Conservation (phyloP, 2,888 invertebrate genomes). For the Ophion obscuratus region DNA sequence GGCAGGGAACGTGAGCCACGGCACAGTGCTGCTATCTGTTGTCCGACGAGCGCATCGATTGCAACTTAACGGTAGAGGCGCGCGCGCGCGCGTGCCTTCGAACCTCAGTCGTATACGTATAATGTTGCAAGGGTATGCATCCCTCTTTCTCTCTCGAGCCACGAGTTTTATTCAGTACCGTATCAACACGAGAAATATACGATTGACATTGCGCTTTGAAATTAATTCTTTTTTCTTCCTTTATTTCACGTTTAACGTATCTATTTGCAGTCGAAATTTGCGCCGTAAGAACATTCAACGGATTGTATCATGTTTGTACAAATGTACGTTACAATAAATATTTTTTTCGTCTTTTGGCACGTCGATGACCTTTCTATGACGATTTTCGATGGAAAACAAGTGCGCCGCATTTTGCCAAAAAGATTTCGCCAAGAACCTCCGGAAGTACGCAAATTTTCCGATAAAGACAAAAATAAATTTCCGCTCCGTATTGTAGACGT, state of each 20-base stretch:
- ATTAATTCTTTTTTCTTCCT: not conserved
- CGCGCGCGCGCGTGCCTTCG: conserved; percentile 39
- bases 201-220: not conserved
- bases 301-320: not conserved
- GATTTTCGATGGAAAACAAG: no score
- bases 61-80: conserved; percentile 54
- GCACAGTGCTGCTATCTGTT: conserved; percentile 76
- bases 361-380: not conserved
- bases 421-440: no score
- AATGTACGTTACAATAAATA: not conserved
- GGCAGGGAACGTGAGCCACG: conserved; percentile 73
- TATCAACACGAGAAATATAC: conserved; percentile 32
- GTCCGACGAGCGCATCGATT: conserved; percentile 62
- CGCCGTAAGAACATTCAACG: not conserved
- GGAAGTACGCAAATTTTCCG: no score
- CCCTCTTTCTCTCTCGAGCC: conserved; percentile 14
- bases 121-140: not conserved
- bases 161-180: conserved; percentile 62
- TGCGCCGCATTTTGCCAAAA: no score
- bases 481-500: no score
- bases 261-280: not conserved
- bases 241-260: not conserved
- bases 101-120: not conserved
- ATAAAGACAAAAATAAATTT: no score
- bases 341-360: not conserved